Conservation (phyloP, 2,113 vertebrate species). For the Aythya baeri region DNA sequence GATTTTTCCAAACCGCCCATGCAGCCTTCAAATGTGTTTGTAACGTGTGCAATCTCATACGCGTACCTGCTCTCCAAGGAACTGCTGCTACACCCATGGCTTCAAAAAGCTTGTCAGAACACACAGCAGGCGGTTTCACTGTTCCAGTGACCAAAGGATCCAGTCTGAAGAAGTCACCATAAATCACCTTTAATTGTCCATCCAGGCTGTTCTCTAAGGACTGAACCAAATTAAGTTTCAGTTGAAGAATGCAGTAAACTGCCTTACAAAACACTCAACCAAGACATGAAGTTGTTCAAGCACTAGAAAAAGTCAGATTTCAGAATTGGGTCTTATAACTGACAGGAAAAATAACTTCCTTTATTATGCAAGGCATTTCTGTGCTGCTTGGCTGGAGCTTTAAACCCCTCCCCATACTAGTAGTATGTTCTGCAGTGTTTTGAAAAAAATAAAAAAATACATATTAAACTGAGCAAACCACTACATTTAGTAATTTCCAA, state of each 20-base stretch:
- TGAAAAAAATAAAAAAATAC: not conserved
- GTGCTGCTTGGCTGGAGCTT: not conserved
- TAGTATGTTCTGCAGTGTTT: not conserved
- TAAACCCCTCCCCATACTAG: not conserved
- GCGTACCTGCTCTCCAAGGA: slow-evolving; percentile 83
- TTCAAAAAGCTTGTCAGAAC: slow-evolving; percentile 83
- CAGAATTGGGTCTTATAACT: not conserved
- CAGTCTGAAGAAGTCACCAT: slow-evolving; percentile 90
- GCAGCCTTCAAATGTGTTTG: not conserved
- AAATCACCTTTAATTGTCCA: slow-evolving; percentile 84
- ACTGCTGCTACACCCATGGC: slow-evolving; percentile 82
- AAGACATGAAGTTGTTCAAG: not conserved
- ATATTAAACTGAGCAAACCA: not conserved
- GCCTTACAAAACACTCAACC: not conserved
- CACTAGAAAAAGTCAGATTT: not conserved
- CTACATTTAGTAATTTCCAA: not conserved
- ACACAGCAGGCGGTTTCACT: slow-evolving; percentile 77
- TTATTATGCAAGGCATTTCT: not conserved
- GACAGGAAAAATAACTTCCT: not conserved
- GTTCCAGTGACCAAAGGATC: slow-evolving; percentile 76
- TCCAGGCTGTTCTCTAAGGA: slow-evolving; percentile 76
- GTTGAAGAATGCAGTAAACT: not conserved
- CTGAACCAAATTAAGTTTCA: slow-evolving; percentile 69
- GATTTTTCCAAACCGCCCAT: not conserved
- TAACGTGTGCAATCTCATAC: not conserved